These are phyloP conservation scores for Polyodon spathula DNA, from an alignment of 2,113 vertebrate species.

Conservation along the genomic window DNA sequence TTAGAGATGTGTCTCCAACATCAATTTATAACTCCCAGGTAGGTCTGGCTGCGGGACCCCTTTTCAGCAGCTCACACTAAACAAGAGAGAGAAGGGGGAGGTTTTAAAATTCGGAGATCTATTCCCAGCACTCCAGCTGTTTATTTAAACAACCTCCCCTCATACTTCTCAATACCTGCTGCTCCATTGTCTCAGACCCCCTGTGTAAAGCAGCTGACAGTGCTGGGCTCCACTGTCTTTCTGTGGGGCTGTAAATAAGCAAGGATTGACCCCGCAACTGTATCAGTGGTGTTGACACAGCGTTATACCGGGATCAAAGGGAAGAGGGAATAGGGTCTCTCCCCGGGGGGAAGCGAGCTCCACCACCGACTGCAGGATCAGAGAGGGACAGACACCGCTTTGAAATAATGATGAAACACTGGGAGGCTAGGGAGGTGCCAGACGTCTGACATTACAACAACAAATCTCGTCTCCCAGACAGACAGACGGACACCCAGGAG, in stretches of 20 bases:
- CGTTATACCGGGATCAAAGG: conserved; percentile 8
- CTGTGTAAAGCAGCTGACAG: conserved; percentile 9
- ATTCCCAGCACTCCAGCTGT: conserved; percentile 49
- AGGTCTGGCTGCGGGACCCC: conserved; percentile 56
- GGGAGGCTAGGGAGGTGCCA: neutral
- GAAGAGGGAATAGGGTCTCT: neutral
- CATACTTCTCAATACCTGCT: conserved; percentile 47
- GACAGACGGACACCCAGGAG: conserved; percentile 1
- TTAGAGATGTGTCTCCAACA: too few relatives aligned
- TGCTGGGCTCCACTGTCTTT: conserved; percentile 1
- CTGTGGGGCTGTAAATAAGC: conserved; percentile 25
- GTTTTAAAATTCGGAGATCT: conserved; percentile 45
- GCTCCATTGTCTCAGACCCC: conserved; percentile 29
- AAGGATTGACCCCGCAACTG: conserved; percentile 35
- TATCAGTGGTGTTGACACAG: conserved; percentile 9
- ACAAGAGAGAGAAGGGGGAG: conserved; percentile 19
- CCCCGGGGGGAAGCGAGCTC: conserved; percentile 1
- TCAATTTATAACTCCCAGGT: conserved; percentile 38
- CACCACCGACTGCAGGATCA: neutral
- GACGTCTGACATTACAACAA: neutral
- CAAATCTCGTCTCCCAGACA: conserved; percentile 9
- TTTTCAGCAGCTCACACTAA: conserved; percentile 64
- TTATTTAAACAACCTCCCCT: conserved; percentile 56
- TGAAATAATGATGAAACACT: conserved; percentile 11
- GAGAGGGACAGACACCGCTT: conserved; percentile 9